Conservation (phyloP, 2,888 invertebrate species). For the Strigamia transsilvanica region DNA sequence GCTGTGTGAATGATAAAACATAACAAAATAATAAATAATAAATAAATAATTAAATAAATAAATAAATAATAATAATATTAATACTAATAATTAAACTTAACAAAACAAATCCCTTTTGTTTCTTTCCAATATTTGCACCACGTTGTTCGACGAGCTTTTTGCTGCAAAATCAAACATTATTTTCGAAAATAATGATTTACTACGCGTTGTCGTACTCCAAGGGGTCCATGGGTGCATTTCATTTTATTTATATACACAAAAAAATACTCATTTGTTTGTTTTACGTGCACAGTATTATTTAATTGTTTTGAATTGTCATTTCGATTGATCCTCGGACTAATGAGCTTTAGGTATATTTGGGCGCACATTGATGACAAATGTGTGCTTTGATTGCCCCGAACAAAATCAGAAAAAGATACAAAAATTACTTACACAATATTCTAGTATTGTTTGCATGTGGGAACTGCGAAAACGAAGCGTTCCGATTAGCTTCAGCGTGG, state of each 20-base stretch:
- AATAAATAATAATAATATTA: no score
- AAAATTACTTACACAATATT: neutral
- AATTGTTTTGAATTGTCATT: neutral
- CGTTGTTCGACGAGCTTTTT: slow-evolving; percentile 36
- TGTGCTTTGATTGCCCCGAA: slow-evolving; percentile 8
- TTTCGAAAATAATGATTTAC: neutral
- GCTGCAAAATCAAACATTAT: slow-evolving; percentile 2
- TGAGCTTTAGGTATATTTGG: slow-evolving; percentile 40
- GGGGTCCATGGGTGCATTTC: neutral
- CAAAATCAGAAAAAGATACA: neutral
- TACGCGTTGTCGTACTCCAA: neutral
- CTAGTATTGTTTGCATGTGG: slow-evolving; percentile 22
- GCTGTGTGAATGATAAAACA: slow-evolving; percentile 10
- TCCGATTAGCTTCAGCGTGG: slow-evolving; percentile 31
- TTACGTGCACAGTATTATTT: no score
- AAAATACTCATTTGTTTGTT: neutral
- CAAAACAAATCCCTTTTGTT: neutral
- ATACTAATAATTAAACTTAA: no score
- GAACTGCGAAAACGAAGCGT: slow-evolving; percentile 4
- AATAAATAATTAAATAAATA: no score
- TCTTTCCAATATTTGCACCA: neutral
- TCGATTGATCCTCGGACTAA: neutral
- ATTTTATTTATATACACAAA: neutral
- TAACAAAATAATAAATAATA: no score
- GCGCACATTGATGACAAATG: slow-evolving; percentile 8